Base-by-base conservation (phyloP, 1,140 invertebrate genomes). In the Drosophila pandora region DNA sequence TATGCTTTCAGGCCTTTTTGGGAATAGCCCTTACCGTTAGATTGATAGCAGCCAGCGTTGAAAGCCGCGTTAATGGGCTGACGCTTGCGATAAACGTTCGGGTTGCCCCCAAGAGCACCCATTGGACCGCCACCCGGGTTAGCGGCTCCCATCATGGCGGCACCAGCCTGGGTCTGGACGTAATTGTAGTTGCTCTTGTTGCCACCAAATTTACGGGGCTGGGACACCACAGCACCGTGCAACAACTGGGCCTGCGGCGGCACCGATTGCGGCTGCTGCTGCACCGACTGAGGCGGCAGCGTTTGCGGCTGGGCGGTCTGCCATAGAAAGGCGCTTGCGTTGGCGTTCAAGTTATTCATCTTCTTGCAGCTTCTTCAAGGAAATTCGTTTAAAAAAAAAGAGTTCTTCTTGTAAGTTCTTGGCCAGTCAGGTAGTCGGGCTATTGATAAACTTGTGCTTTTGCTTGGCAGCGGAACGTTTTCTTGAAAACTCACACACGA, bases 301-400 rank as follows among this genome's bases (percentile, higher is more conserved):
- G 59, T n/a, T 8, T 60, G 60, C 9, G 59, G 32, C 43, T 63
- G 52, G 52, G 43, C 17, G 22, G 74, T 30, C 22, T 77, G 68
- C 82, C 82, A 85, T 65, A 85, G 23, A 48, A 82, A 85, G 12
- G 76, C 67, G 45, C 45, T 65, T 17, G 67, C 64, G 22, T 85
- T 85, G 10, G 63, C 57, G 45, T 84, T 84, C 32, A 81, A 25
- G 53, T 87, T 87, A n/a, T 88, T 85, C 82, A 87, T 87, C 12
- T 2, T 50, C 9, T 17, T 47, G 6, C 41, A 22, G 6, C 41
- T 5, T n/a, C 17, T 21, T n/a, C 41, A 9, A 9, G 32, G 32
- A 34, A 3, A 4, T 37, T 17, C 17, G 17, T 17, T 17, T 17
- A 17, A 17, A 17, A 17, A 17, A 17, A 17, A 17, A 17, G 17